phyloP scores from a whole-genome alignment of 2,797 vertebrate species.

The Gorsachius magnificus region DNA sequence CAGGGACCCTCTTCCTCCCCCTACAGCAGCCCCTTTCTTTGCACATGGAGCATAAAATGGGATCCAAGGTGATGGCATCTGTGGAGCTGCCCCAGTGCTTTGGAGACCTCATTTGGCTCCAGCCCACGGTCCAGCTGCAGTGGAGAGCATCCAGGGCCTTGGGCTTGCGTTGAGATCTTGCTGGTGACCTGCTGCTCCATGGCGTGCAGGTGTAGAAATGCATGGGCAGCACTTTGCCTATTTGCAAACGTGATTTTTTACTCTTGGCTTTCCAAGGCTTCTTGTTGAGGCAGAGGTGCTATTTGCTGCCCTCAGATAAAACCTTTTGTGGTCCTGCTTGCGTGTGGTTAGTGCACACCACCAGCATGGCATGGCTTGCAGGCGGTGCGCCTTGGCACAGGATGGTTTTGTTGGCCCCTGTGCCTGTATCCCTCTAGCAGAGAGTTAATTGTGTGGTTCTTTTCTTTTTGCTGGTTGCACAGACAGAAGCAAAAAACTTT shows the following conservation, averaged over 20 bases:
- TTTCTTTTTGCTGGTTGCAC: not conserved
- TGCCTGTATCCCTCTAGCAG: not conserved
- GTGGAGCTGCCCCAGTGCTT: not conserved
- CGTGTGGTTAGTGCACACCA: not conserved
- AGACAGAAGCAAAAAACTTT: not conserved
- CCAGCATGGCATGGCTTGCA: rapidly evolving
- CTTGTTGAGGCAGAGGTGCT: not conserved
- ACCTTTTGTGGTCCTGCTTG: not conserved
- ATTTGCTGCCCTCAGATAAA: not conserved
- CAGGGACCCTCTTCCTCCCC: rapidly evolving
- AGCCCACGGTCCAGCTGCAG: not conserved
- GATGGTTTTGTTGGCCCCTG: not conserved
- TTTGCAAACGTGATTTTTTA: not conserved
- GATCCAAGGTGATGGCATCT: not conserved
- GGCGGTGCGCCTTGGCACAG: not conserved
- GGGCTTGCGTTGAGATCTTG: rapidly evolving
- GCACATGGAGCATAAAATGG: not conserved
- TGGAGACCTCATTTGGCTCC: not conserved
- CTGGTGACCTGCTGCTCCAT: not conserved
- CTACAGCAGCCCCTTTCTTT: not conserved
- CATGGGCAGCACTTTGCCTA: rapidly evolving
- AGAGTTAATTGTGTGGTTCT: not conserved
- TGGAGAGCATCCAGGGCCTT: not conserved
- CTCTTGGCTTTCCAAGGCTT: not conserved
- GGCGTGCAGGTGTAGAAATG: not conserved